Evolutionary conservation across 2,113 vertebrate species (phyloP).

Genomic region (Ornithorhynchus anatinus): DNA sequence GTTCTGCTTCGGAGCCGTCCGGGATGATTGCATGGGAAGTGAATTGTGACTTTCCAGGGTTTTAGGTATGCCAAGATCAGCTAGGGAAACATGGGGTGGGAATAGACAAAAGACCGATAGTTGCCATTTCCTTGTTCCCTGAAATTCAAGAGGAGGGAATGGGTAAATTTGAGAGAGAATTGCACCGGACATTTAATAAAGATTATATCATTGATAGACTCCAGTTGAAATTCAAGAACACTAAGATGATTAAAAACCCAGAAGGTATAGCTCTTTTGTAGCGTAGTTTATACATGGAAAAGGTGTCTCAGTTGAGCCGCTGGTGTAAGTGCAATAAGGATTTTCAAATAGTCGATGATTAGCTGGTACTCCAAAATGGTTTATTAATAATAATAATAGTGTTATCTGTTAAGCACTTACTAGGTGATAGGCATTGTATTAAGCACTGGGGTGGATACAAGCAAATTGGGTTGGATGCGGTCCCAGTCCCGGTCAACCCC

Average conservation of each 20-base stretch:
- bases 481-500: too few species aligned
- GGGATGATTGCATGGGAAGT: constrained; percentile 59
- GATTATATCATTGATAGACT: not conserved
- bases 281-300: too few species aligned
- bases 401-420: too few species aligned
- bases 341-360: too few species aligned
- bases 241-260: not conserved
- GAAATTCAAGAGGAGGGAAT: constrained; percentile 42
- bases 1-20: constrained; percentile 62
- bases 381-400: too few species aligned
- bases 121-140: constrained; percentile 25
- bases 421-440: too few species aligned
- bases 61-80: constrained; percentile 66
- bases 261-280: too few species aligned
- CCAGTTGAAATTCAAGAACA: not conserved
- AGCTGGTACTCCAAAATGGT: too few species aligned
- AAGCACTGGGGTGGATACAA: too few species aligned
- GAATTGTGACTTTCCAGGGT: constrained; percentile 74
- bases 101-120: constrained; percentile 25
- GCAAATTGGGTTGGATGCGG: too few species aligned
- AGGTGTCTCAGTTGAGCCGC: too few species aligned
- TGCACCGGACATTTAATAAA: not conserved
- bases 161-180: constrained; percentile 6
- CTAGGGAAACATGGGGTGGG: constrained; percentile 42
- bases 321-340: too few species aligned